These are phyloP conservation scores for Leptonema lineaticorne DNA, from an alignment of 1,140 invertebrate genomes.

Conservation along the genomic window DNA sequence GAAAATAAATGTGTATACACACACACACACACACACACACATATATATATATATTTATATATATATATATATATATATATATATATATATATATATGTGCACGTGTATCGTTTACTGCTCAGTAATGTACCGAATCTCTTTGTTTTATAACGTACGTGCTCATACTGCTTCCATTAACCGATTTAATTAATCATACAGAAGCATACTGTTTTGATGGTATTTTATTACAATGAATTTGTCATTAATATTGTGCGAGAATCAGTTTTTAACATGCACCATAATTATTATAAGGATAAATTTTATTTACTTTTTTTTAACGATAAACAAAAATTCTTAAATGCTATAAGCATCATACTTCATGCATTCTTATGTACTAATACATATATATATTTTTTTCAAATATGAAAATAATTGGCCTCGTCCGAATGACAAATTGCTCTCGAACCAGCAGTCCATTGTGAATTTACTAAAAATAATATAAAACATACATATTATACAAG, in stretches of 20 bases:
- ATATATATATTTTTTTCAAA: slow-evolving; percentile 15
- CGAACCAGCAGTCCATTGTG: slow-evolving; percentile 12
- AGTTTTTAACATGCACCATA: no score
- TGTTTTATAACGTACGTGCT: not conserved
- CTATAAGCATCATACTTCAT: no score
- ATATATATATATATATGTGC: not conserved
- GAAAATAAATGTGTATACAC: no score
- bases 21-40: not conserved
- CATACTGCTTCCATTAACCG: slow-evolving; percentile 8
- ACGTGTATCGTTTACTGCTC: not conserved
- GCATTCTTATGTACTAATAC: no score
- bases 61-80: not conserved
- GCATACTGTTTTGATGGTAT: not conserved
- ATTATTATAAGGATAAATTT: no score
- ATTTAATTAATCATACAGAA: slow-evolving; percentile 15
- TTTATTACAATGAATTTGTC: no score
- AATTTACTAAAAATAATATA: not conserved
- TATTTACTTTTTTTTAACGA: no score
- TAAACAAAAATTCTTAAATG: no score
- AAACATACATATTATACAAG: not conserved
- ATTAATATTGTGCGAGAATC: no score
- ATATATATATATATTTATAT: not conserved
- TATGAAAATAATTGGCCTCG: slow-evolving; percentile 19
- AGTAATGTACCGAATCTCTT: slow-evolving; percentile 6
- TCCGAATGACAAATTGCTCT: slow-evolving; percentile 12